Base-by-base conservation (phyloP, 1,140 invertebrate species). In the Araneus ventricosus region DNA sequence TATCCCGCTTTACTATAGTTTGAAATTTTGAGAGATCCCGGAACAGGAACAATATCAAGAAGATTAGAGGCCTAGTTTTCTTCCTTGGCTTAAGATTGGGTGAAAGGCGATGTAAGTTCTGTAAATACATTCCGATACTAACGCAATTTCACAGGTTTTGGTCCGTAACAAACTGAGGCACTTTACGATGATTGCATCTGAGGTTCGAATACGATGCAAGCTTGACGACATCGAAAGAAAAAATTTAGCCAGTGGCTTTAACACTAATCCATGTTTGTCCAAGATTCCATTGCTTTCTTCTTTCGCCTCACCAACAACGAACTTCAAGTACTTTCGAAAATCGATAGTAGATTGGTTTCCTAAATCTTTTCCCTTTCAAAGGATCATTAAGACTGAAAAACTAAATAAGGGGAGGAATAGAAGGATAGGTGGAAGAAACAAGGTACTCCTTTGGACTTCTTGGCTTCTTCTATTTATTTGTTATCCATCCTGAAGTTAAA, bases 241-340 rank as follows among this genome's bases (percentile, higher is more conserved):
- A 67, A 34, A 37, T 70, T 70, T 88, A 88, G 37, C 30, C 63
- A 88, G 61, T 67, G 61, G 63, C 59, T 67, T 86, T 88, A 70
- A 88, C 39, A 88, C 59, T 63, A 70, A 88, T 88, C 87, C 61
- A 88, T 24, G 63, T 37, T 88, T 88, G 87, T 88, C 52, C 34
- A 63, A 67, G 10, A 67, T 61, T 88, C 61, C 61, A 67, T 88
- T 41, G 14, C 22, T 22, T 75, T 75, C 70, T 75, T 75, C 70
- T 37, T 75, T 37, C 70, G 70, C 30, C 27, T 45, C 45, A 59
- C 39, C 57, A 86, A 59, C 84, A 34, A 86, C 45, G 84, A 84
- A 86, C 84, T 59, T 34, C 57, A 86, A 86, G 84, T 86, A 37
- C 84, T 59, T 86, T 86, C 57, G 27, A 59, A 86, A 86, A 86